These are phyloP conservation scores for Aramus guarauna DNA, from an alignment of 2,113 vertebrate species.

Conservation along the genomic window DNA sequence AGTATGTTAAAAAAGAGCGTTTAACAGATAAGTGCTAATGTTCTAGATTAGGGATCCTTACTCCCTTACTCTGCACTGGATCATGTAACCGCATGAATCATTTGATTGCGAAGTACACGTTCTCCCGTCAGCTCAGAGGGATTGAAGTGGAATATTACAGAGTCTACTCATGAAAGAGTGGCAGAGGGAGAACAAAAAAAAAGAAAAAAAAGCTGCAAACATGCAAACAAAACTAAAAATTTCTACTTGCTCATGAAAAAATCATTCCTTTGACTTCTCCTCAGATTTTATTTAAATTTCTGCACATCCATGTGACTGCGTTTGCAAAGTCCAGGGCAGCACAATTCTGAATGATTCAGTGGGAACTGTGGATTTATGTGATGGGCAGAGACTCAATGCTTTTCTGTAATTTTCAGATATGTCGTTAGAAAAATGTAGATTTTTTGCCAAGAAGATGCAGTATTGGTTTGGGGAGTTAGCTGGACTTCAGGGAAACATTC, in stretches of 20 bases:
- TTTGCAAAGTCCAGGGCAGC: not conserved
- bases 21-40: constrained; percentile 41
- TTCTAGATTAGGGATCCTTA: constrained; percentile 38
- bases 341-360: not conserved
- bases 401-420: constrained; percentile 41
- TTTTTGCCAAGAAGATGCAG: constrained; percentile 19
- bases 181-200: not conserved
- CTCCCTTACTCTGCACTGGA: not conserved
- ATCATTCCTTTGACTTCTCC: not conserved
- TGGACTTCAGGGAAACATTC: not conserved
- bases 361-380: not conserved
- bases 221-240: not conserved
- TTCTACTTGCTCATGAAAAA: not conserved
- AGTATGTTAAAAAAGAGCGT: not conserved
- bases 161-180: not conserved
- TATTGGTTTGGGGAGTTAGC: not conserved
- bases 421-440: not conserved
- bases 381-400: not conserved
- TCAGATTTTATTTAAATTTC: not conserved
- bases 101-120: not conserved
- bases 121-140: not conserved
- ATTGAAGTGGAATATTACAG: constrained; percentile 26
- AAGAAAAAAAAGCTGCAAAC: not conserved
- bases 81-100: constrained; percentile 44
- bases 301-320: fast-evolving